phyloP scores from a whole-genome alignment of 2,113 vertebrate species.

The Ptilonorhynchus violaceus region DNA sequence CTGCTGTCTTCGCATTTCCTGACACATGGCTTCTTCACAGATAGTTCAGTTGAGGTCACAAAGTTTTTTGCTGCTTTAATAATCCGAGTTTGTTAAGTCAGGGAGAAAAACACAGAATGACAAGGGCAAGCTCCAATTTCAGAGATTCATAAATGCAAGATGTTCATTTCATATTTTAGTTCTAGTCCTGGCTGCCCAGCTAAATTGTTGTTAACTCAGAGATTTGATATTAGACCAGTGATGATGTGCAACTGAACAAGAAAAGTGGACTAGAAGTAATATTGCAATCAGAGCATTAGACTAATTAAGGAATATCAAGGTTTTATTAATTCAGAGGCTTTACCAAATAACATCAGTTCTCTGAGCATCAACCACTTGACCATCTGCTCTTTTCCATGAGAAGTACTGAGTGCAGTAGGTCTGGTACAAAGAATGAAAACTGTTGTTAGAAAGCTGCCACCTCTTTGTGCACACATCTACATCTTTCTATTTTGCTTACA shows the following conservation, averaged over 20 bases:
- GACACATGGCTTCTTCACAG: neutral
- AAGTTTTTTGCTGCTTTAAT: neutral
- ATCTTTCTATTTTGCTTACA: neutral
- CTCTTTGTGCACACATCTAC: neutral
- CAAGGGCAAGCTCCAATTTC: neutral
- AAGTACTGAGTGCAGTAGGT: neutral
- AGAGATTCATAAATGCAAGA: neutral
- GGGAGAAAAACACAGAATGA: neutral
- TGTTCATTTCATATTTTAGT: neutral
- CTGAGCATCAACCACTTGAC: neutral
- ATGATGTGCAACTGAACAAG: neutral
- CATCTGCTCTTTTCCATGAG: neutral
- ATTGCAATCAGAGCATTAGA: neutral
- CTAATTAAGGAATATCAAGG: neutral
- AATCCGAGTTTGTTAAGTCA: neutral
- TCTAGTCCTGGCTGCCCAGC: neutral
- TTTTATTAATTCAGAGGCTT: slow-evolving; percentile 5
- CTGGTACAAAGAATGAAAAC: neutral
- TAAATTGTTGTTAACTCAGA: neutral
- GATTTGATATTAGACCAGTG: neutral
- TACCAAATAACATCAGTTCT: neutral
- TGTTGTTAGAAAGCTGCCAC: neutral
- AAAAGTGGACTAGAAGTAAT: neutral
- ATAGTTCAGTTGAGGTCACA: neutral
- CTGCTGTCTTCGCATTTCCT: neutral